A percentile compares a stretch with the other conserved stretches of the same genome.
Evolutionary conservation across 2,113 vertebrate species (phyloP).

Genomic region (Chionomys nivalis): DNA sequence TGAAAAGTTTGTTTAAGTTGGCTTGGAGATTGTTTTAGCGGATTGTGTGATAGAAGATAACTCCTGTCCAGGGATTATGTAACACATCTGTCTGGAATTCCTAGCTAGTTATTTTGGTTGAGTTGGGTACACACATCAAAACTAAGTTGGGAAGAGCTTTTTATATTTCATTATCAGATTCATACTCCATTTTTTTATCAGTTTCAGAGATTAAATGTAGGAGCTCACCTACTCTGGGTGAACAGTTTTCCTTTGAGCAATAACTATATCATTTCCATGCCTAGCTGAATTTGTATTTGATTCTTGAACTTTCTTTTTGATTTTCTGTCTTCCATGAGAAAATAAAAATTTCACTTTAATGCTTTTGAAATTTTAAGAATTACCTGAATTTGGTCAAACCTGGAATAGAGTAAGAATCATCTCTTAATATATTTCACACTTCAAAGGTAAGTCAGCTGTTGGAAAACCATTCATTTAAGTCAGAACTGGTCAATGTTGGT

Average conservation of each 20-base stretch:
- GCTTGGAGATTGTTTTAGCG: constrained; percentile 35
- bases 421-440: background rate
- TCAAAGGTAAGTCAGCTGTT: background rate
- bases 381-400: background rate
- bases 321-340: background rate
- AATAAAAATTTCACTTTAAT: constrained; percentile 44
- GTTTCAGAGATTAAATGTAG: background rate
- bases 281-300: constrained; percentile 14
- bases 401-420: background rate
- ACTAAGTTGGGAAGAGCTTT: constrained; percentile 19
- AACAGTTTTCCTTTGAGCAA: background rate
- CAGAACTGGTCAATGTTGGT: background rate
- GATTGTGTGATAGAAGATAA: background rate
- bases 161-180: background rate
- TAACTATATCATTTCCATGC: background rate
- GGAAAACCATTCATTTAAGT: background rate
- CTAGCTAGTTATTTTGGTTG: background rate
- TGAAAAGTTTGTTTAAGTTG: background rate
- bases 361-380: constrained; percentile 3
- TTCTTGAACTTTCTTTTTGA: background rate
- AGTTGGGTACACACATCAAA: background rate
- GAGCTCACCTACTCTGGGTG: background rate
- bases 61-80: background rate
- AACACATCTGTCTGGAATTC: background rate
- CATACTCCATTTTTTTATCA: background rate